Percentiles rank a stretch among this genome's conserved stretches.
Conservation (phyloP, 2,113 vertebrate genomes). For the Leptocoma aspasia region DNA sequence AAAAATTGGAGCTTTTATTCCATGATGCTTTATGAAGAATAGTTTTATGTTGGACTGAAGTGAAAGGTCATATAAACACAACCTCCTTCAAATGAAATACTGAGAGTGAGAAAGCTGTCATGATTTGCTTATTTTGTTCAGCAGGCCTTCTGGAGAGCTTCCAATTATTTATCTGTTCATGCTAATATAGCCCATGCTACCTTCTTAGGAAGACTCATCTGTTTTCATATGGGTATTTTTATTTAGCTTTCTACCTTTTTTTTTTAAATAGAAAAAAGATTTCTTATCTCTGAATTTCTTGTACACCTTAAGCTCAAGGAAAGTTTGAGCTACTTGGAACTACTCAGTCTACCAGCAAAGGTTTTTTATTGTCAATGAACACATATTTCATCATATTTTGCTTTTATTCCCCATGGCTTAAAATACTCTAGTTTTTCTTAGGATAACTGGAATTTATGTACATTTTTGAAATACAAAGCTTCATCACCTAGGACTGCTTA, state of each 20-base stretch:
- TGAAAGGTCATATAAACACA: neutral
- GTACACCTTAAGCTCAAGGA: neutral
- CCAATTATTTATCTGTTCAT: neutral
- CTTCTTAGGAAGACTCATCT: neutral
- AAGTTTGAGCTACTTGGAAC: rapidly evolving
- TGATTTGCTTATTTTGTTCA: neutral
- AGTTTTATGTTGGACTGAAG: neutral
- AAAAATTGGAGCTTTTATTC: neutral
- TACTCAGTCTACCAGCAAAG: rapidly evolving
- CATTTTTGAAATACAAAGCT: neutral
- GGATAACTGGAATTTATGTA: neutral
- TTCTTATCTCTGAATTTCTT: neutral
- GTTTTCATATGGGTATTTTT: neutral
- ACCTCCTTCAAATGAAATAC: neutral
- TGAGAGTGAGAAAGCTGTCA: neutral
- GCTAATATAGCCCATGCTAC: neutral
- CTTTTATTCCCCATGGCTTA: neutral
- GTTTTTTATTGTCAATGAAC: neutral
- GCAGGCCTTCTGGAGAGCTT: neutral
- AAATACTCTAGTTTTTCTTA: neutral
- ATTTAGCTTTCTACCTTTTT: neutral
- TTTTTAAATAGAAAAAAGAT: neutral
- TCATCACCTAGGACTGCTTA: neutral
- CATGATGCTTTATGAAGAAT: neutral
- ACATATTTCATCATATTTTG: neutral